Conservation (phyloP, 2,113 vertebrate species). For the Vombatus ursinus region DNA sequence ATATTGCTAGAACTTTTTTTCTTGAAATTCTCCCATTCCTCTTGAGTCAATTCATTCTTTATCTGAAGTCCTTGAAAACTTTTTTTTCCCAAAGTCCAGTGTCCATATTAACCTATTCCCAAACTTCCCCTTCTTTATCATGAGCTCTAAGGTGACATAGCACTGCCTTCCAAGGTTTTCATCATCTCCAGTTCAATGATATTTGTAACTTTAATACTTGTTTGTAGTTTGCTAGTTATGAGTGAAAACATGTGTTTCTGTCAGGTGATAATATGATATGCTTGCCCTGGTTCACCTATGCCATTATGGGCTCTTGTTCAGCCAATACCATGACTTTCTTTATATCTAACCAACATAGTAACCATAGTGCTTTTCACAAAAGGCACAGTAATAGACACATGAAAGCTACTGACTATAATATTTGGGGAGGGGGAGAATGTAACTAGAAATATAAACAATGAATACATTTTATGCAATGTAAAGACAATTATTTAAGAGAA, state of each 20-base stretch:
- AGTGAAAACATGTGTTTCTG: neutral
- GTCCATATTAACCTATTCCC: neutral
- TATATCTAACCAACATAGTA: neutral
- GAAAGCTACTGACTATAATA: neutral
- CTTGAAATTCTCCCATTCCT: neutral
- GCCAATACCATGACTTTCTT: neutral
- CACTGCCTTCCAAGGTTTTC: neutral
- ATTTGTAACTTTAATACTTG: neutral
- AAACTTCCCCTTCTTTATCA: neutral
- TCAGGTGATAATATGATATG: neutral
- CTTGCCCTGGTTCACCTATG: neutral
- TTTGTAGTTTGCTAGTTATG: neutral
- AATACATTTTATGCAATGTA: neutral
- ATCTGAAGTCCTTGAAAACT: neutral
- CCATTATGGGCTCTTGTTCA: neutral
- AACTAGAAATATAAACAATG: neutral
- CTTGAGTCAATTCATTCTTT: neutral
- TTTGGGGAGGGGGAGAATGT: neutral
- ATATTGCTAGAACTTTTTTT: neutral
- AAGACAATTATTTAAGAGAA: neutral
- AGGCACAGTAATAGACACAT: neutral
- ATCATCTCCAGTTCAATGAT: neutral
- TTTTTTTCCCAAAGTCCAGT: neutral
- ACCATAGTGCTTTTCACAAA: neutral
- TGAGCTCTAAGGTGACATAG: neutral